Conservation (phyloP, 1,140 invertebrate species). For the Magallana gigas region DNA sequence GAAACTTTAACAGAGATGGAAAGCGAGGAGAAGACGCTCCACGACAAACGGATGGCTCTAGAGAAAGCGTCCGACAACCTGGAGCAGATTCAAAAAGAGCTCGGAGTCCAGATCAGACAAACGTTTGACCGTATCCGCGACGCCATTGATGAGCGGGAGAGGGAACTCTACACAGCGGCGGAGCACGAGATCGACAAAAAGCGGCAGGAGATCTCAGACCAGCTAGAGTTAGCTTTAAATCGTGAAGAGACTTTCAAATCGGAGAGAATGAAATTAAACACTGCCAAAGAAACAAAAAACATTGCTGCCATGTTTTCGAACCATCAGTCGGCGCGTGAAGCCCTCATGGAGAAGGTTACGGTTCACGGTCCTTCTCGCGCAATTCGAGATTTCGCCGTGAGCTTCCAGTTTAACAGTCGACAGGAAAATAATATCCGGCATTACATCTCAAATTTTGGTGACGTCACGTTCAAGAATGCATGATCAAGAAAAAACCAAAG, state of each 20-base stretch:
- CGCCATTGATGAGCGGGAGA: slow-evolving; percentile 70
- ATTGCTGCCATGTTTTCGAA: slow-evolving; percentile 72
- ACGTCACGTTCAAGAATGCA: slow-evolving; percentile 66
- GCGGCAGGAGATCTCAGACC: slow-evolving; percentile 65
- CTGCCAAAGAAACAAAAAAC: slow-evolving; percentile 70
- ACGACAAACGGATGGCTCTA: slow-evolving; percentile 66
- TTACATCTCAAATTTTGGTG: slow-evolving; percentile 68
- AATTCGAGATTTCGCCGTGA: slow-evolving; percentile 71
- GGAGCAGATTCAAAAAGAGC: slow-evolving; percentile 69
- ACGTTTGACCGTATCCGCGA: slow-evolving; percentile 73
- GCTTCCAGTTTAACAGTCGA: slow-evolving; percentile 72
- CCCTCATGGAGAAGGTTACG: slow-evolving; percentile 64
- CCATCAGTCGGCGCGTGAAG: slow-evolving; percentile 70
- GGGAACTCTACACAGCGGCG: slow-evolving; percentile 69
- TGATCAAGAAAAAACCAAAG: background rate
- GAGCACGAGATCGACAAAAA: slow-evolving; percentile 73
- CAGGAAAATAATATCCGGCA: slow-evolving; percentile 66
- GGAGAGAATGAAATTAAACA: slow-evolving; percentile 65
- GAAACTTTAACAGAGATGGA: slow-evolving; percentile 69
- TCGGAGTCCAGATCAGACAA: slow-evolving; percentile 67
- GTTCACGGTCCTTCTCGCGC: slow-evolving; percentile 67
- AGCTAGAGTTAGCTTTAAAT: slow-evolving; percentile 62
- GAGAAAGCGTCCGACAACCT: slow-evolving; percentile 70
- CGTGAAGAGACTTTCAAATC: slow-evolving; percentile 65
- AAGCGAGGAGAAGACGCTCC: slow-evolving; percentile 59